Percentiles rank a stretch among this genome's conserved stretches.
Evolutionary conservation across 2,113 vertebrate genomes (phyloP).

Genomic region (Typhlomys cinereus): DNA sequence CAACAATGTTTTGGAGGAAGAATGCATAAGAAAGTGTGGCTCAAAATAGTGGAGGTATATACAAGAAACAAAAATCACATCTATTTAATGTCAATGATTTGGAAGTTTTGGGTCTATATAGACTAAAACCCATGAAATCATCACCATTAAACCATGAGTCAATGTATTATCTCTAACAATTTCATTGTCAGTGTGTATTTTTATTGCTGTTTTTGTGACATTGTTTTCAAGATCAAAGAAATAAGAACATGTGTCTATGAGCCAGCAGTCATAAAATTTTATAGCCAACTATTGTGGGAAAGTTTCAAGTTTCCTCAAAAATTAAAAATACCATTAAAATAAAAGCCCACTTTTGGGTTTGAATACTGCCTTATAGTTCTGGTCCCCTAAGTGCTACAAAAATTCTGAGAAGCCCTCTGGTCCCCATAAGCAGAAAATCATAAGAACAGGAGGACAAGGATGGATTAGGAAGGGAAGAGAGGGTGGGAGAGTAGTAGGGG

Average conservation of each 20-base stretch:
- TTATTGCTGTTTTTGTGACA: background rate
- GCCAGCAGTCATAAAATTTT: background rate
- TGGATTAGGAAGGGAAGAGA: too few species aligned
- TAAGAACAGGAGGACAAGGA: too few species aligned
- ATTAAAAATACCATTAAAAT: background rate
- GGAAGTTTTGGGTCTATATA: background rate
- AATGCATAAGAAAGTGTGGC: background rate
- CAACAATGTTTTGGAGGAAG: background rate
- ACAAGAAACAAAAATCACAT: background rate
- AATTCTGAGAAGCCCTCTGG: too few species aligned
- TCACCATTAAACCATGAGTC: background rate
- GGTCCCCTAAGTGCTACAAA: too few species aligned
- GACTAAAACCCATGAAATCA: background rate
- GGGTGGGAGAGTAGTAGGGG: too few species aligned
- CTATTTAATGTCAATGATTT: background rate
- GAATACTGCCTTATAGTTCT: too few species aligned
- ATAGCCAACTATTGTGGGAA: background rate
- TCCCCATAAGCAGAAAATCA: too few species aligned
- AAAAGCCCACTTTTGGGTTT: background rate
- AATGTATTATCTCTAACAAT: background rate
- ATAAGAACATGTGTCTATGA: background rate
- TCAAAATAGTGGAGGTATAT: background rate
- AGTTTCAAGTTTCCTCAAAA: background rate
- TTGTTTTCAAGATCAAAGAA: background rate
- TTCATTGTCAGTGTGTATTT: background rate